Conservation (phyloP, 2,797 vertebrate genomes). For the Erethizon dorsatum region DNA sequence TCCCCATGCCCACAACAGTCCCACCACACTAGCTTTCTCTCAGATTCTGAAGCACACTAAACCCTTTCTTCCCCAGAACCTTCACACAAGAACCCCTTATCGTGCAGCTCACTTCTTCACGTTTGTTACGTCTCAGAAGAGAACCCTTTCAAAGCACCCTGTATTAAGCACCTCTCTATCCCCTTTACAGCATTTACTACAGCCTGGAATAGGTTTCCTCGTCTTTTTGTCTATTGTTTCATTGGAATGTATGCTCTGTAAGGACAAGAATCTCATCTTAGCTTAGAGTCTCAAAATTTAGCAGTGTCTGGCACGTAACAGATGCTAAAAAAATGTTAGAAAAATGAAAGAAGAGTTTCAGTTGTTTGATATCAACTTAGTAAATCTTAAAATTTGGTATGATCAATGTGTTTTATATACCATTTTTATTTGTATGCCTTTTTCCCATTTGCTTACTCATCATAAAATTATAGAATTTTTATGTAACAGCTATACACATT, state of each 20-base stretch:
- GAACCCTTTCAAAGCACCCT: neutral
- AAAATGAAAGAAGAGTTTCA: conserved; percentile 26
- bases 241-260: neutral
- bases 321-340: neutral
- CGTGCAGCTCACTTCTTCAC: neutral
- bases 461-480: neutral
- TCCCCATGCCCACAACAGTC: neutral
- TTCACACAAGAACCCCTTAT: neutral
- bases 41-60: neutral
- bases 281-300: neutral
- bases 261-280: neutral
- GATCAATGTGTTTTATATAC: conserved; percentile 6
- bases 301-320: neutral
- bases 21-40: neutral
- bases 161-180: neutral
- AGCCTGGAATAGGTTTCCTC: neutral
- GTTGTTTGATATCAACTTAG: neutral
- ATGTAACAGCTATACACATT: neutral
- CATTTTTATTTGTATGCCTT: neutral
- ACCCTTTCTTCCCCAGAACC: neutral
- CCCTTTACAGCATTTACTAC: neutral
- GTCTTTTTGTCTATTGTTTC: neutral
- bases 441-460: conserved; percentile 38
- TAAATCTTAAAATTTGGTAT: neutral
- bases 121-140: neutral